Percentiles rank a stretch among this genome's conserved stretches.
Conservation (phyloP, 2,797 vertebrate species). For the Cyclopterus lumpus region DNA sequence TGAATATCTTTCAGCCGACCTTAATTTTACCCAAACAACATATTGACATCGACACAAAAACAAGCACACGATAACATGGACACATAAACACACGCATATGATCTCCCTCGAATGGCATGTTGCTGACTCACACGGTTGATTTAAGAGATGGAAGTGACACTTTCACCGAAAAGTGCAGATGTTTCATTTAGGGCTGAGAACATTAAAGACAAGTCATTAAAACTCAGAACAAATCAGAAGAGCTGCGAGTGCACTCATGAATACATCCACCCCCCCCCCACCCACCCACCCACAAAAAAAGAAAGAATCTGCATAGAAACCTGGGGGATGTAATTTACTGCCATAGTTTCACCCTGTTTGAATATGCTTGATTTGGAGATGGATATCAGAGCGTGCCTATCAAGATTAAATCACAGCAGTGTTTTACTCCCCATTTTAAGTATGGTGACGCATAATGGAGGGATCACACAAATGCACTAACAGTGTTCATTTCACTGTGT, state of each 20-base stretch:
- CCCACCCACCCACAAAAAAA: not conserved
- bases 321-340: constrained; percentile 58
- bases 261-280: constrained; percentile 18
- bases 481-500: constrained; percentile 42
- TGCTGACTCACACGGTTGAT: constrained; percentile 65
- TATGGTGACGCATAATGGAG: constrained; percentile 29
- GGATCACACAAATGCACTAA: constrained; percentile 40
- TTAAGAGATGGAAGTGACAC: constrained; percentile 59
- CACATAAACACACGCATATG: constrained; percentile 12
- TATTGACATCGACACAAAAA: constrained; percentile 15
- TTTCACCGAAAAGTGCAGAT: constrained; percentile 60
- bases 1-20: constrained; percentile 61
- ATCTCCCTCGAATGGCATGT: constrained; percentile 34
- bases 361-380: constrained; percentile 72
- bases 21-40: constrained; percentile 45
- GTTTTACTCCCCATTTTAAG: constrained; percentile 50
- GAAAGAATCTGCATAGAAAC: constrained; percentile 31
- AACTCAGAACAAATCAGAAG: constrained; percentile 60
- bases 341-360: constrained; percentile 61
- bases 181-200: constrained; percentile 59
- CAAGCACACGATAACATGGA: not conserved
- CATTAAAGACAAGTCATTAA: constrained; percentile 61
- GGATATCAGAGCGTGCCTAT: constrained; percentile 59
- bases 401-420: constrained; percentile 60
- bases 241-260: constrained; percentile 55